These are phyloP conservation scores for Oscheius sp. DNA, from an alignment of 2,888 invertebrate species.

Conservation along the genomic window DNA sequence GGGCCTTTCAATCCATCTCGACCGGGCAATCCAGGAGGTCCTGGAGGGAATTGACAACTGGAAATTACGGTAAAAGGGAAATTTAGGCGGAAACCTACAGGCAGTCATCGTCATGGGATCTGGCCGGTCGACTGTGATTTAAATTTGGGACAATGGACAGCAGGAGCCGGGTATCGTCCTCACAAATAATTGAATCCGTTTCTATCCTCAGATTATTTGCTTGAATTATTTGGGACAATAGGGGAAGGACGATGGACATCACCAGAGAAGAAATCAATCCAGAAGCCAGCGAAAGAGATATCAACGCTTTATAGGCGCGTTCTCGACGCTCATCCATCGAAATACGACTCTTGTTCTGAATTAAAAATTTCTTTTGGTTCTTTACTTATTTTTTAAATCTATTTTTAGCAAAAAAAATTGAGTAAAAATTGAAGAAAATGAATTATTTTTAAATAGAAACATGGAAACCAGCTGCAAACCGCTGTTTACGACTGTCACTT, in stretches of 20 bases:
- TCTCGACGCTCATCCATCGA: constrained; percentile 22
- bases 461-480: too few relatives aligned
- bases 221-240: neutral
- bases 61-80: neutral
- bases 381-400: too few relatives aligned
- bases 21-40: constrained; percentile 66
- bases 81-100: constrained; percentile 5
- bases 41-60: constrained; percentile 63
- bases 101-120: neutral
- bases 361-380: too few relatives aligned
- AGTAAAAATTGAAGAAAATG: too few relatives aligned
- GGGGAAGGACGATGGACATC: constrained; percentile 10
- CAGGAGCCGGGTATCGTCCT: constrained; percentile 18
- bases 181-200: constrained; percentile 9
- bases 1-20: constrained; percentile 63
- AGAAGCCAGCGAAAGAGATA: constrained; percentile 19
- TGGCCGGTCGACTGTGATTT: neutral
- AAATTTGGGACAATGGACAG: too few relatives aligned
- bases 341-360: neutral
- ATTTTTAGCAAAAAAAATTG: too few relatives aligned
- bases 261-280: constrained; percentile 9
- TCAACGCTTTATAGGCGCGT: constrained; percentile 31
- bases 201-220: neutral
- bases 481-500: too few relatives aligned
- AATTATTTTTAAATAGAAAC: too few relatives aligned